These are phyloP conservation scores for Brachypterus glaber DNA, from an alignment of 2,888 invertebrate genomes.

Conservation along the genomic window DNA sequence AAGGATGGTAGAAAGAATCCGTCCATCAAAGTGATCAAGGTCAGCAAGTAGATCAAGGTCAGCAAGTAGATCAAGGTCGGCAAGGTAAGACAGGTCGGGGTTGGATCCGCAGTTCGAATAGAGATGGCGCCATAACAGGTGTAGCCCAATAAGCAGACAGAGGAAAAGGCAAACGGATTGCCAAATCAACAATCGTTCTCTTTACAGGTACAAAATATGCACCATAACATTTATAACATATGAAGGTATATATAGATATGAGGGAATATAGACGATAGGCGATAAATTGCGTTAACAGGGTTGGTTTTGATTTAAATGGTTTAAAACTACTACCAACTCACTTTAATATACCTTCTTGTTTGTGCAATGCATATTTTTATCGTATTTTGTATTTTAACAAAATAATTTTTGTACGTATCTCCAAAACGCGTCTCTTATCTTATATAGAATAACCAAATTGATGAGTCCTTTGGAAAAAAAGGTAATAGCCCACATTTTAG, in stretches of 20 bases:
- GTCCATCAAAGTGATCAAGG: slow-evolving; percentile 37
- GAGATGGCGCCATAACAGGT: slow-evolving; percentile 23
- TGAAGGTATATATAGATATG: slow-evolving; percentile 34
- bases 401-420: too few species aligned
- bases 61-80: slow-evolving; percentile 9
- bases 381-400: too few species aligned
- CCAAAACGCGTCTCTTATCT: too few species aligned
- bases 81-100: background rate
- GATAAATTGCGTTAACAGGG: slow-evolving; percentile 15
- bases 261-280: slow-evolving; percentile 25
- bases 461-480: too few species aligned
- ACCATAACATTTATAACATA: slow-evolving; percentile 35
- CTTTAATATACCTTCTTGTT: slow-evolving; percentile 32
- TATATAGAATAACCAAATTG: too few species aligned
- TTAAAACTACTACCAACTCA: slow-evolving; percentile 21
- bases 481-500: too few species aligned
- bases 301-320: slow-evolving; percentile 7
- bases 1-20: slow-evolving; percentile 36
- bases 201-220: slow-evolving; percentile 32
- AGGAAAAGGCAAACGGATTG: slow-evolving; percentile 57
- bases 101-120: background rate
- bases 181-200: slow-evolving; percentile 49
- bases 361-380: too few species aligned
- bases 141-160: slow-evolving; percentile 56
- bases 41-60: slow-evolving; percentile 37